A percentile compares a stretch with the other conserved stretches of the same genome.
Conservation (phyloP, 1,140 invertebrate genomes). For the Musca vetustissima region DNA sequence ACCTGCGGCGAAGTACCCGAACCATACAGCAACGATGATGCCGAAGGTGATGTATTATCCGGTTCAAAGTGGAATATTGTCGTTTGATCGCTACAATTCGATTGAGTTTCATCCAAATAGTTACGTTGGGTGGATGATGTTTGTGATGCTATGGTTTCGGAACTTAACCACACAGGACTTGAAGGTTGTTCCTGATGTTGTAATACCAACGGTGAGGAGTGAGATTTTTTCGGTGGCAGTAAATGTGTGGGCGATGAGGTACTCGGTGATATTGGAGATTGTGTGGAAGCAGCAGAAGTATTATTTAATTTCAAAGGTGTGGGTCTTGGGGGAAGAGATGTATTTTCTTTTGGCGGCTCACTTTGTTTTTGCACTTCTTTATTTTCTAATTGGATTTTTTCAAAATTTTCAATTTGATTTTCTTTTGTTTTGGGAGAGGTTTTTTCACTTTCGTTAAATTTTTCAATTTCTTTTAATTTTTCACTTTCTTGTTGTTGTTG, state of each 20-base stretch:
- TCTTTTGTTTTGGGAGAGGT: not conserved
- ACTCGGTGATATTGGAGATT: too few species aligned
- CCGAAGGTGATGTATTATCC: slow-evolving; percentile 27
- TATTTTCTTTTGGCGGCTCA: not conserved
- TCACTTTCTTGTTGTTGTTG: not conserved
- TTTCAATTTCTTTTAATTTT: not conserved
- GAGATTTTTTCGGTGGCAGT: slow-evolving; percentile 24
- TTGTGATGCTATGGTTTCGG: slow-evolving; percentile 25
- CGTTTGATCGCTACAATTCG: slow-evolving; percentile 35
- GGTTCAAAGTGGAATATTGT: slow-evolving; percentile 33
- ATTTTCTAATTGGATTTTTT: not conserved
- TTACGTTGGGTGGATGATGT: slow-evolving; percentile 15
- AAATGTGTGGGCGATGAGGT: not conserved
- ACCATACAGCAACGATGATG: slow-evolving; percentile 22
- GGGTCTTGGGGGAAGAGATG: not conserved
- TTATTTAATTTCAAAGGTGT: not conserved
- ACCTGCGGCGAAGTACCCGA: not conserved
- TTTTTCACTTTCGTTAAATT: not conserved
- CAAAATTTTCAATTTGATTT: not conserved
- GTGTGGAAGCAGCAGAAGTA: too few species aligned
- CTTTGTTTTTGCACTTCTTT: not conserved
- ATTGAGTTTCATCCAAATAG: slow-evolving; percentile 29
- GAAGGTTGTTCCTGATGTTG: slow-evolving; percentile 5
- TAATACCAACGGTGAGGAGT: slow-evolving; percentile 18
- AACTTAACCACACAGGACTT: slow-evolving; percentile 28